Conservation (phyloP, 2,888 invertebrate genomes). For the Tanypteryx hageni region DNA sequence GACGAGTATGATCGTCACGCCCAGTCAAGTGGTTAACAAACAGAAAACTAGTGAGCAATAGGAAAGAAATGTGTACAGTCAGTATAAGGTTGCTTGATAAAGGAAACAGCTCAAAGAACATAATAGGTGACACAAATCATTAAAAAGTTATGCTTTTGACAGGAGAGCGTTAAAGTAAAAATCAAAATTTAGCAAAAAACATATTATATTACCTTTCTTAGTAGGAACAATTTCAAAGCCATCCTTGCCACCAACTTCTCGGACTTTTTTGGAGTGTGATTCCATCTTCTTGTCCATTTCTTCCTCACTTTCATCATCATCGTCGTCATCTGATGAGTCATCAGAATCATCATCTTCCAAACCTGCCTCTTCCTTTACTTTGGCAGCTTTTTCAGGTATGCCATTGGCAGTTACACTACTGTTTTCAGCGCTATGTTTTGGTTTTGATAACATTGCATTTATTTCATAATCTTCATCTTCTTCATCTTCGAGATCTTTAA, state of each 20-base stretch:
- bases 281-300: slow-evolving; percentile 69
- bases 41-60: too few species aligned
- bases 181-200: background rate
- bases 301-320: slow-evolving; percentile 74
- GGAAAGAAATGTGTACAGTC: too few species aligned
- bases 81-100: too few species aligned
- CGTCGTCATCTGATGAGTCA: slow-evolving; percentile 73
- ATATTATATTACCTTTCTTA: slow-evolving; percentile 31
- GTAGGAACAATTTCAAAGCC: slow-evolving; percentile 83
- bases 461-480: slow-evolving; percentile 93
- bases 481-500: slow-evolving; percentile 87
- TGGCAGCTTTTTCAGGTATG: slow-evolving; percentile 84
- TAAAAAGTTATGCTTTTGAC: too few species aligned
- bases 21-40: too few species aligned
- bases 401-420: slow-evolving; percentile 75
- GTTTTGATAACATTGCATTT: slow-evolving; percentile 80
- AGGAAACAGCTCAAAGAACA: too few species aligned
- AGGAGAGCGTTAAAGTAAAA: background rate
- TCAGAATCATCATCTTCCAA: slow-evolving; percentile 72
- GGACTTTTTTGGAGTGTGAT: slow-evolving; percentile 62
- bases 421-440: background rate
- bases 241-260: slow-evolving; percentile 75
- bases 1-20: too few species aligned
- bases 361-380: slow-evolving; percentile 74
- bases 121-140: too few species aligned